Base-by-base conservation (phyloP, 2,888 invertebrate species). In the Nysson spinosus region DNA sequence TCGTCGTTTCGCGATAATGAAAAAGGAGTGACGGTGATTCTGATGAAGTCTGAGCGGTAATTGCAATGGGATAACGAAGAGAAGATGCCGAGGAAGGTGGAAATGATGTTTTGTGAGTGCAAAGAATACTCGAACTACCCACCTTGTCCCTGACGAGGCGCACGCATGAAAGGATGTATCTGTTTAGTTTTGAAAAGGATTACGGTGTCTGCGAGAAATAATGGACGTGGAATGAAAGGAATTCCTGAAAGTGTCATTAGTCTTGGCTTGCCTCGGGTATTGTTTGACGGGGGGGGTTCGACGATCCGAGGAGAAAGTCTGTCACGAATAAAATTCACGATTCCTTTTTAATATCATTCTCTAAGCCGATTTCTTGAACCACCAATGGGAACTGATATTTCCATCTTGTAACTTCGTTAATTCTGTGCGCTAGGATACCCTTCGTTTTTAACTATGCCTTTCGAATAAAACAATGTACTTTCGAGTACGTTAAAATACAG, bases 1-100 rank as follows among this genome's bases (percentile, higher is more conserved):
- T 64, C 57, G 32, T 51, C 60, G 37, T 47, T 20, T 11, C 12
- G 51, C 40, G 63, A 60, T 75, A 75, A 74, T 66, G 62, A 69
- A 51, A 58, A 57, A 54, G 24, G 60, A 63, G 52, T 66, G 34
- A 49, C 39, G 19, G 40, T 55, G 61, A 58, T 50, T 54, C 24
- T 11, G 44, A 54, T 16, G 58, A 30, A 49, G 22, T 37, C 20
- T 12, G 37, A 24, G 28, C 39, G 19, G 43, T 50, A 64, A 64
- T 67, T 58, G 64, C 43, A 49, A 64, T 40, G 44, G 52, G 42
- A 26, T 17, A 35, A 54, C 43, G 43, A 54, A 24, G 47, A 4
- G 43, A 54, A 24, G 47, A 4, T 4, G 12, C 17, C 19, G 20
- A 19, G 19, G 39, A 43, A 32, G 40, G 24, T 22, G 37, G 14